Evolutionary conservation across 2,113 vertebrate species (phyloP).

Genomic region (Anhinga rufa): DNA sequence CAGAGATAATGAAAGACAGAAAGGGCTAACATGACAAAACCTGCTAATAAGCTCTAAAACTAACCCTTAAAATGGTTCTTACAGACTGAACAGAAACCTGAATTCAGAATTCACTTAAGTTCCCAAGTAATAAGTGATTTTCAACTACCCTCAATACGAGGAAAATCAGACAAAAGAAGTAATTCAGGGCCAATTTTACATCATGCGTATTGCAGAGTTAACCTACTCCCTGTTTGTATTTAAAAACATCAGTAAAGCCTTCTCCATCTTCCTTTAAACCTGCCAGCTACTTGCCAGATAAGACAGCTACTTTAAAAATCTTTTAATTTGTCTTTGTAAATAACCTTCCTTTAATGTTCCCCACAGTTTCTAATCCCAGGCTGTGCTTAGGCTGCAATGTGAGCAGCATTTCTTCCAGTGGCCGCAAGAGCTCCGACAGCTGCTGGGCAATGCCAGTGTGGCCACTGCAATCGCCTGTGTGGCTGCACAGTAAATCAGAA

Average conservation of each 20-base stretch:
- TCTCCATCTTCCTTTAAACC: background rate
- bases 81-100: background rate
- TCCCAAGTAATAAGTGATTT: background rate
- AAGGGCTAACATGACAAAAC: background rate
- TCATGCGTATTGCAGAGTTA: background rate
- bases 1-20: background rate
- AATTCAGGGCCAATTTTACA: background rate
- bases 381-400: background rate
- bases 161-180: background rate
- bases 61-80: background rate
- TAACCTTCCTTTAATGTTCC: background rate
- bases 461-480: background rate
- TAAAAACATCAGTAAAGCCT: background rate
- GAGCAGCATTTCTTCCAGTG: background rate
- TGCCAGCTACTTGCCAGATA: background rate
- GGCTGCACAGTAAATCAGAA: background rate
- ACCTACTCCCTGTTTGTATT: background rate
- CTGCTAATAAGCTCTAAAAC: background rate
- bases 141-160: background rate
- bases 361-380: background rate
- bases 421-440: background rate
- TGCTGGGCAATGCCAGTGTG: fast-evolving
- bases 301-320: background rate
- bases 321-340: background rate
- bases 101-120: background rate